A percentile compares a stretch with the other conserved stretches of the same genome.
Evolutionary conservation across 2,888 invertebrate species (phyloP).

Genomic region (Carabus problematicus): DNA sequence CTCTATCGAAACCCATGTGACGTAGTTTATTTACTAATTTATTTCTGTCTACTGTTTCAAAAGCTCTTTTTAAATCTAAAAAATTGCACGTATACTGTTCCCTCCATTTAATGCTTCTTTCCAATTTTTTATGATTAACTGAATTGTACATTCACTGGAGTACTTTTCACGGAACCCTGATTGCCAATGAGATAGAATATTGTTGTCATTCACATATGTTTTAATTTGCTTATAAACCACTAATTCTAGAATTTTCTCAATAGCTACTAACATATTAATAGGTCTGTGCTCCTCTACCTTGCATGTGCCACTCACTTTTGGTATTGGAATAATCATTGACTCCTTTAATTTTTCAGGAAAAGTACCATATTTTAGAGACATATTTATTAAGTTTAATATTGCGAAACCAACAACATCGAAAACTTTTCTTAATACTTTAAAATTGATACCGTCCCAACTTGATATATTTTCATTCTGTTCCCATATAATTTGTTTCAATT

Average conservation of each 20-base stretch:
- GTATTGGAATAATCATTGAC: not conserved
- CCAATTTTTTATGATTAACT: no score
- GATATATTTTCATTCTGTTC: not conserved
- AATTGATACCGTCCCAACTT: not conserved
- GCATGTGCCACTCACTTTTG: not conserved
- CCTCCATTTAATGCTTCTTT: no score
- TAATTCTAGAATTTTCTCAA: conserved; percentile 42
- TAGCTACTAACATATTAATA: conserved; percentile 41
- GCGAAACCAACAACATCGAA: not conserved
- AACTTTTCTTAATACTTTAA: not conserved
- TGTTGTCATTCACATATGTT: conserved; percentile 38
- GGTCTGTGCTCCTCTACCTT: conserved; percentile 35
- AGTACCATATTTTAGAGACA: conserved; percentile 1
- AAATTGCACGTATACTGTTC: no score
- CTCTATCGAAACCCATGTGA: no score
- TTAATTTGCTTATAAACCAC: conserved; percentile 20
- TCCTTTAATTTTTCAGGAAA: not conserved
- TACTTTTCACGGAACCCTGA: no score
- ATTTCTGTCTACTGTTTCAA: no score
- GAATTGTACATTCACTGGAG: no score
- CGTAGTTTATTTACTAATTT: no score
- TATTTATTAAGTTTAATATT: conserved; percentile 1
- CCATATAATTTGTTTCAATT: conserved; percentile 5
- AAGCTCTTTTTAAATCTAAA: no score
- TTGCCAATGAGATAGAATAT: conserved; percentile 36